These are phyloP conservation scores for Agelaius phoeniceus DNA, from an alignment of 2,113 vertebrate species.

Conservation along the genomic window DNA sequence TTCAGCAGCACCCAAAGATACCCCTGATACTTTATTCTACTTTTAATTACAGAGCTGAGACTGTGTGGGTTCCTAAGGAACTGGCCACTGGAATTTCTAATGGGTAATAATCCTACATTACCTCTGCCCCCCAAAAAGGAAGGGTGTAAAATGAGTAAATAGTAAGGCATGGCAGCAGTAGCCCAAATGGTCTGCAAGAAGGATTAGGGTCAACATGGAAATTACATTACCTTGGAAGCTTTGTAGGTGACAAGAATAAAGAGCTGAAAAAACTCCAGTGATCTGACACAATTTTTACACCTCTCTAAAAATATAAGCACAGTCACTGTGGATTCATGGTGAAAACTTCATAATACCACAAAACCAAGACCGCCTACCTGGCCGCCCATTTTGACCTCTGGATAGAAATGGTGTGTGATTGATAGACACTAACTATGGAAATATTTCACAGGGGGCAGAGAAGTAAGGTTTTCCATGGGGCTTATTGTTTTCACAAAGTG, in stretches of 20 bases:
- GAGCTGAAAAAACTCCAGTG: neutral
- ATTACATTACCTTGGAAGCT: neutral
- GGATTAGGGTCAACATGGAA: neutral
- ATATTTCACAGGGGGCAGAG: neutral
- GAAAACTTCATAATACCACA: conserved; percentile 4
- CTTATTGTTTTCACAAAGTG: neutral
- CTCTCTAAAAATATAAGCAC: conserved; percentile 1
- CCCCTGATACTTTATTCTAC: neutral
- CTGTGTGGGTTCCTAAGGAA: neutral
- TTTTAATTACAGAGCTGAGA: neutral
- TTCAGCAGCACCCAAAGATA: neutral
- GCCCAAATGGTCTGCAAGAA: neutral
- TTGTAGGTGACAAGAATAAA: neutral
- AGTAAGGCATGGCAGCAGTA: neutral
- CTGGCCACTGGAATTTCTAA: neutral
- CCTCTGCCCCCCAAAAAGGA: accelerated
- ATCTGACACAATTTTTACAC: neutral
- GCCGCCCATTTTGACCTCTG: neutral
- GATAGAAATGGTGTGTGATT: neutral
- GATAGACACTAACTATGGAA: neutral
- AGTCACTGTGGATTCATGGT: neutral
- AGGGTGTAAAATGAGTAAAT: neutral
- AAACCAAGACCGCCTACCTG: neutral
- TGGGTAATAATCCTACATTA: neutral
- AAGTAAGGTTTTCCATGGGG: conserved; percentile 6